These are phyloP conservation scores for Loxodonta africana DNA, from an alignment of 2,113 vertebrate species.

Conservation along the genomic window DNA sequence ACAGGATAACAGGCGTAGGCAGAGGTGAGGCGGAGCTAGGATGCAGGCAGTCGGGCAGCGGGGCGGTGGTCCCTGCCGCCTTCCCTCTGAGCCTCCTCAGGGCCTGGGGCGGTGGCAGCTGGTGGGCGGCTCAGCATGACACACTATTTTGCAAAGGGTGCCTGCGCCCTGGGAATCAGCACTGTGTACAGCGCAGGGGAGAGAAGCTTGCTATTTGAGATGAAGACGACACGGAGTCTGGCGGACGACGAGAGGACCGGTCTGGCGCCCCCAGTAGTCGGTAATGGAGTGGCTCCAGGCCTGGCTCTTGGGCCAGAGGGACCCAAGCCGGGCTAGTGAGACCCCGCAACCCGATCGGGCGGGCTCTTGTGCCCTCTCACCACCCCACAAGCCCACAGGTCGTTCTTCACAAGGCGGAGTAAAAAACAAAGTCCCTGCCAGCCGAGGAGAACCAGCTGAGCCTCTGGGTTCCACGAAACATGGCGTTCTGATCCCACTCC, in stretches of 20 bases:
- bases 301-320: background rate
- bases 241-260: background rate
- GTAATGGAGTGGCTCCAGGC: too few relatives aligned
- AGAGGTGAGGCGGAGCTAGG: accelerated
- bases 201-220: background rate
- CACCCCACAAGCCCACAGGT: slow-evolving; percentile 6
- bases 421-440: background rate
- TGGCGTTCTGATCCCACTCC: background rate
- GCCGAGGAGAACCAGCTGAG: background rate
- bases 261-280: background rate
- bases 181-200: background rate
- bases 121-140: background rate
- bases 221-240: background rate
- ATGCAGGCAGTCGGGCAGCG: background rate
- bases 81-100: too few relatives aligned
- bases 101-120: background rate
- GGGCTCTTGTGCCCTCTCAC: accelerated
- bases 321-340: background rate
- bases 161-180: background rate
- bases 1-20: background rate
- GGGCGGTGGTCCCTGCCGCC: background rate
- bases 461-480: background rate
- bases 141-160: background rate
- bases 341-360: background rate
- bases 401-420: background rate